Evolutionary conservation across 2,113 vertebrate genomes (phyloP).

Genomic region (Cyprinodon variegatus): DNA sequence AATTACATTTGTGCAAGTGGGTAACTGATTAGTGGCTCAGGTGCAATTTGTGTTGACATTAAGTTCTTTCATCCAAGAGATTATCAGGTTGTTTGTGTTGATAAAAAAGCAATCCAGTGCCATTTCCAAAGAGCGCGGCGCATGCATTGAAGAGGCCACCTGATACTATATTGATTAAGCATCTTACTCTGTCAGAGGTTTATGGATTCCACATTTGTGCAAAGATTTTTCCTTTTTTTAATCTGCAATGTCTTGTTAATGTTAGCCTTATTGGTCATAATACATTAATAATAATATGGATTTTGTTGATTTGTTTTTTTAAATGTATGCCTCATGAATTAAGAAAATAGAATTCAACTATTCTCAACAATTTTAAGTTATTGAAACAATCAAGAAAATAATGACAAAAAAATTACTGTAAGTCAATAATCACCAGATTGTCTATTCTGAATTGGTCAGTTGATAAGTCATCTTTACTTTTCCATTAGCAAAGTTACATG

Average conservation of each 20-base stretch:
- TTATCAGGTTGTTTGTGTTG: not conserved
- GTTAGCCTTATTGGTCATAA: not conserved
- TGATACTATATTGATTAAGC: not conserved
- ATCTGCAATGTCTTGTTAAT: not conserved
- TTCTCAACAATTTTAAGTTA: too few species aligned
- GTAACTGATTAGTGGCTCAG: constrained; percentile 5
- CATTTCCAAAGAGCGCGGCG: not conserved
- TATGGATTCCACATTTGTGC: not conserved
- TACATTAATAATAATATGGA: not conserved
- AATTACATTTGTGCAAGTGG: not conserved
- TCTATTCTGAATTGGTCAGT: too few species aligned
- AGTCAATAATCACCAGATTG: too few species aligned
- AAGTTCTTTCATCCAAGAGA: not conserved
- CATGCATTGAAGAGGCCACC: not conserved
- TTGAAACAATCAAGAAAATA: too few species aligned
- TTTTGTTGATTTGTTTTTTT: not conserved
- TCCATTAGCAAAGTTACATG: too few species aligned
- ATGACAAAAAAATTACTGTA: too few species aligned
- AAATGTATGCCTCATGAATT: not conserved
- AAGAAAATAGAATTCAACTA: not conserved
- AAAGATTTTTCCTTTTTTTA: not conserved
- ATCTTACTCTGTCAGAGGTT: not conserved
- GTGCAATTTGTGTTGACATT: constrained; percentile 1
- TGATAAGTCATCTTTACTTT: too few species aligned
- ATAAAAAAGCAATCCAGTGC: not conserved